phyloP scores from a whole-genome alignment of 2,113 vertebrate genomes.

The Bagarius yarrelli region DNA sequence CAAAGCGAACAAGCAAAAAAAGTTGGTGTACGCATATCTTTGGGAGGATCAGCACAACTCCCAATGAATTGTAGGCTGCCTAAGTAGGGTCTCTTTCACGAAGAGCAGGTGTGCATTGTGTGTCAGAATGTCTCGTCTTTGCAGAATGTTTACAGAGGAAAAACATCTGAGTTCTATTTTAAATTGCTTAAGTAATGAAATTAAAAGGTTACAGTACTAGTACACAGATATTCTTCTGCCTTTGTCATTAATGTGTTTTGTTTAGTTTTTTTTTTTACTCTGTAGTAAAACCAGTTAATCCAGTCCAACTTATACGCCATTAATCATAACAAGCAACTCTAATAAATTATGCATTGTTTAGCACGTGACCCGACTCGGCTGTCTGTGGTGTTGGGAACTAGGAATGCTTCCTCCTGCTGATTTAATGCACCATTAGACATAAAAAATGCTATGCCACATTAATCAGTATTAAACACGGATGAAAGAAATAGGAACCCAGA shows the following conservation, averaged over 20 bases:
- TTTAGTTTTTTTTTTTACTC: neutral
- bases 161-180: neutral
- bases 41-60: neutral
- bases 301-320: neutral
- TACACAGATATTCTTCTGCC: neutral
- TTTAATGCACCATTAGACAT: neutral
- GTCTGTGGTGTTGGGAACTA: neutral
- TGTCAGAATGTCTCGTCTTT: neutral
- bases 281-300: neutral
- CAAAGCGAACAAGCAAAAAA: neutral
- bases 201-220: neutral
- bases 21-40: neutral
- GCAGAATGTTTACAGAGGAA: constrained; percentile 3
- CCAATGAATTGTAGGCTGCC: constrained; percentile 2
- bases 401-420: neutral
- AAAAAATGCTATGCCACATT: neutral
- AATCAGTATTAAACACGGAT: neutral
- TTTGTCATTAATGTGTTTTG: neutral
- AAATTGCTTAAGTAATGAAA: neutral
- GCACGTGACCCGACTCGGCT: constrained; percentile 9
- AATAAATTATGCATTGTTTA: constrained; percentile 6
- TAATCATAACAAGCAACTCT: neutral
- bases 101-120: neutral
- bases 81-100: neutral
- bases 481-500: neutral